Conservation (phyloP, 2,113 vertebrate genomes). For the Podarcis raffonei region DNA sequence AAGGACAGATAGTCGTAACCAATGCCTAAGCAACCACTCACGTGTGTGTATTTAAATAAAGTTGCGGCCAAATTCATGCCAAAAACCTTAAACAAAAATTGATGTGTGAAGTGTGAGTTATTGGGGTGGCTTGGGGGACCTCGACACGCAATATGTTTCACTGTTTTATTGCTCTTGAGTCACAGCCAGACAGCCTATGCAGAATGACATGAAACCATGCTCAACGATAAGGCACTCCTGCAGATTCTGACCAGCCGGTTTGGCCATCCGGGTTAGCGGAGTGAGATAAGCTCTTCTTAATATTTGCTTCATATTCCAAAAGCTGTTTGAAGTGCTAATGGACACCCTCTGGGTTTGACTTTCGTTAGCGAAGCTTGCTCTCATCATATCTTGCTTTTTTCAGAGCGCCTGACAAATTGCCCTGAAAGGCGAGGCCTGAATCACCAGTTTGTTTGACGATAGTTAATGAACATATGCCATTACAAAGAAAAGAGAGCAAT, state of each 20-base stretch:
- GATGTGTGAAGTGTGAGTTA: too few species aligned
- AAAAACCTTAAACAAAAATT: too few species aligned
- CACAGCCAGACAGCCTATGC: not conserved
- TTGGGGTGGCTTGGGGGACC: too few species aligned
- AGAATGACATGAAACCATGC: not conserved
- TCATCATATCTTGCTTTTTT: not conserved
- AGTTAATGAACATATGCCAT: not conserved
- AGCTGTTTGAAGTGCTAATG: not conserved
- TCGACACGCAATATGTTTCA: not conserved
- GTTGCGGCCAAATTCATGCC: too few species aligned
- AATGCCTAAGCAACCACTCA: too few species aligned
- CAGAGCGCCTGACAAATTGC: not conserved
- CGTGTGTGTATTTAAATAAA: too few species aligned
- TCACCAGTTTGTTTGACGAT: not conserved
- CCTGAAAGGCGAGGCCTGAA: not conserved
- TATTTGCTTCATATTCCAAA: not conserved
- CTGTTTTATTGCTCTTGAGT: not conserved
- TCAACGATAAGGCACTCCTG: not conserved
- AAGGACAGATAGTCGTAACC: too few species aligned
- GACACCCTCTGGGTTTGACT: not conserved
- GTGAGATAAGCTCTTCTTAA: not conserved
- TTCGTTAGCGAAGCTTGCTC: not conserved
- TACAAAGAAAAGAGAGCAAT: not conserved
- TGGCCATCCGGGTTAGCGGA: not conserved
- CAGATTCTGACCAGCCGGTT: not conserved